Evolutionary conservation across 2,888 invertebrate genomes (phyloP).

Genomic region (Autographa pulchrina): DNA sequence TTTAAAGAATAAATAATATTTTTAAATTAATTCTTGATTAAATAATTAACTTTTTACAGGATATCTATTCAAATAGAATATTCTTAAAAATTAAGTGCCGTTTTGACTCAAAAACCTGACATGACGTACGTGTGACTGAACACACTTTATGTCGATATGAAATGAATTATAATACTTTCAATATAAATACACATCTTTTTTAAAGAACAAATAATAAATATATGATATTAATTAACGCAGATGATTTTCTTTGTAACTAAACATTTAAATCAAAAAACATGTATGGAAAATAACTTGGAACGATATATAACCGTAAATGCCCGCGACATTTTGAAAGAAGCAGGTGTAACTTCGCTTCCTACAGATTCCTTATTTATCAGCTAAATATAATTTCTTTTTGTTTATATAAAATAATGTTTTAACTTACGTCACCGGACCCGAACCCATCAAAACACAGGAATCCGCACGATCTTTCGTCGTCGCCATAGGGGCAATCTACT

Average conservation of each 20-base stretch:
- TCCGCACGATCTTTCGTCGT: slow-evolving; percentile 40
- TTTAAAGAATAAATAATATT: not conserved
- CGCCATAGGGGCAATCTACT: slow-evolving; percentile 67
- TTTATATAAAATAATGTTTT: slow-evolving; percentile 3
- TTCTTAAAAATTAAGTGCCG: not conserved
- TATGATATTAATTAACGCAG: not conserved
- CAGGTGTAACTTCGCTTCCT: too few species aligned
- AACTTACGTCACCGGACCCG: slow-evolving; percentile 21
- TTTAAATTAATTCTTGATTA: not conserved
- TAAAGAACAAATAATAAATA: not conserved
- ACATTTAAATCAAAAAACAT: not conserved
- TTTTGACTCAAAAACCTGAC: slow-evolving; percentile 31
- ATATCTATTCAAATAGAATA: accelerated
- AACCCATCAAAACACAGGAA: slow-evolving; percentile 33
- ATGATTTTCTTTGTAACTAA: not conserved
- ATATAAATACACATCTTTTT: not conserved
- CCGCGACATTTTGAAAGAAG: slow-evolving; percentile 27
- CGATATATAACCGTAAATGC: not conserved
- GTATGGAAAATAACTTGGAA: not conserved
- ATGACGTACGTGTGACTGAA: slow-evolving; percentile 33
- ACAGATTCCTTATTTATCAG: too few species aligned
- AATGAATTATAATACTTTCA: not conserved
- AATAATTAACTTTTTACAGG: not conserved
- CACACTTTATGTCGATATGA: slow-evolving; percentile 8
- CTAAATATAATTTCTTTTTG: too few species aligned